Evolutionary conservation across 2,797 vertebrate species (phyloP), one percentile per base, ranked within the genome.

Genomic region (Dendrocincla tyrannina): DNA sequence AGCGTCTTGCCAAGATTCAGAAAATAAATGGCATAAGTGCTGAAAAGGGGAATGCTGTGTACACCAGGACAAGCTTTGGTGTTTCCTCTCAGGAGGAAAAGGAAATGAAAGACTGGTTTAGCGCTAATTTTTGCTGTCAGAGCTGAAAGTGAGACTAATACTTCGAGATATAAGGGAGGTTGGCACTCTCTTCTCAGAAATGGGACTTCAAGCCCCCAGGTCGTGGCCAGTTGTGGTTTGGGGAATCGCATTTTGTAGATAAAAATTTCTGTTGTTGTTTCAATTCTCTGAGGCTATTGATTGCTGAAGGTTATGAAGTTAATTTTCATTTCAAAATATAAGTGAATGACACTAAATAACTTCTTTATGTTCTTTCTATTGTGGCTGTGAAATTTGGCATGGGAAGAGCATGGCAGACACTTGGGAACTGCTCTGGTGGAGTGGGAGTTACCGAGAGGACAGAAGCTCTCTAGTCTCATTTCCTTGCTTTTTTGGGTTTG

Each of bases 1-100:
- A 95, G 46, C 37, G 30, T 78, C 93, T 95, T 78, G 79, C 82
- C 68, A 93, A 93, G 91, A 68, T 33, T 58, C 69, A 72, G 88
- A 84, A 88, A 92, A 92, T 93, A 86, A 77, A 47, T 84, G 53
- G 66, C 52, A 3, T 74, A 32, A 77, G 62, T 47, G 68, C 60
- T 80, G 39, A 50, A 85, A 28, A 33, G 17, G 17, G 49, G 59
- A 53, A 41, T 47, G 30, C 62, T 79, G 1, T 24, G 55, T 42
- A 10, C 28, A 83, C 32, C 27, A 62, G 82, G 68, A 77, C 59
- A 83, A 78, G n/a, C 35, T 69, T 55, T 58, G 41, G 27, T 33
- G 4, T 30, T 75, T 76, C 82, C 41, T 92, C 32, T 41, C 1
- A 8, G 63, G 77, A 73, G 68, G 44, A 74, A 77, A 69, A 76